Evolutionary conservation across 2,113 vertebrate species (phyloP).

Genomic region (Lepidiolamprologus cunningtoni): DNA sequence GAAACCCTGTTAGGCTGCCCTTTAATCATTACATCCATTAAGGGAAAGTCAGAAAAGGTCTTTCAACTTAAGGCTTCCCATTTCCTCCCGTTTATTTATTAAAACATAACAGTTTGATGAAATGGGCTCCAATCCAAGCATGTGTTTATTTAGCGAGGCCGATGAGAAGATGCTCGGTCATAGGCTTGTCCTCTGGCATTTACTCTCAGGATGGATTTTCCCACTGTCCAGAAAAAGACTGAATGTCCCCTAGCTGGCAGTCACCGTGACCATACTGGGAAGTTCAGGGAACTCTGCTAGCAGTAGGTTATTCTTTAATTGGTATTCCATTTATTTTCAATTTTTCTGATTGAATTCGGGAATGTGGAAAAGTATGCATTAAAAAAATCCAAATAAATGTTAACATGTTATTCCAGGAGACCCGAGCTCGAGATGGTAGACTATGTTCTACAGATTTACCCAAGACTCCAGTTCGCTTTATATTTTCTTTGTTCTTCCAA

Average conservation of each 20-base stretch:
- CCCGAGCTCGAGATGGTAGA: fast-evolving
- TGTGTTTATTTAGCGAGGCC: conserved; percentile 60
- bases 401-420: neutral
- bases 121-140: conserved; percentile 44
- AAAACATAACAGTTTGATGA: conserved; percentile 51
- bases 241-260: neutral
- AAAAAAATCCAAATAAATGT: neutral
- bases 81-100: conserved; percentile 65
- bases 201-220: conserved; percentile 43
- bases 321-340: fast-evolving
- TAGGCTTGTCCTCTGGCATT: conserved; percentile 48
- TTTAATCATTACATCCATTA: conserved; percentile 18
- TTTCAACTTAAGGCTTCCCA: conserved; percentile 27
- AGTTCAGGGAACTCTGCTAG: neutral
- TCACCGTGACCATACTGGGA: neutral
- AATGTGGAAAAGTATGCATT: neutral
- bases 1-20: neutral
- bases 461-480: neutral
- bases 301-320: neutral
- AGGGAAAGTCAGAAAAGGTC: conserved; percentile 12
- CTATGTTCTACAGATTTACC: neutral
- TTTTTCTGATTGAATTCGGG: neutral
- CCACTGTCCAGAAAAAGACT: conserved; percentile 55
- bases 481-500: neutral
- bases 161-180: conserved; percentile 53